Evolutionary conservation across 2,888 invertebrate genomes (phyloP).

Genomic region (Ochropleura leucogaster): DNA sequence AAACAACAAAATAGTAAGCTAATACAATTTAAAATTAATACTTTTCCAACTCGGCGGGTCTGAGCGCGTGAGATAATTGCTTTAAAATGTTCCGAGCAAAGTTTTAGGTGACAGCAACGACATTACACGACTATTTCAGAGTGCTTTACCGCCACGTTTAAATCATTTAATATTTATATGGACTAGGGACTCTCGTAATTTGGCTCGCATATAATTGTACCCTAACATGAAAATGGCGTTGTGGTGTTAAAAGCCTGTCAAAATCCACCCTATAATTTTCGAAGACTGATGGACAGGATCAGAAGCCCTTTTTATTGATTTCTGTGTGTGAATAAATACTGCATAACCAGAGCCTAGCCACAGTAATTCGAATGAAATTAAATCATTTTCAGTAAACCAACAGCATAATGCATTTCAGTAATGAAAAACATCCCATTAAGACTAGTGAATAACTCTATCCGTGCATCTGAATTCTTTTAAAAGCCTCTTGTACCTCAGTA

Average conservation of each 20-base stretch:
- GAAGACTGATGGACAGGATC: neutral
- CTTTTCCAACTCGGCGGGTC: constrained; percentile 29
- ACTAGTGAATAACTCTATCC: constrained; percentile 28
- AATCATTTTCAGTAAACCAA: neutral
- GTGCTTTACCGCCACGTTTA: constrained; percentile 50
- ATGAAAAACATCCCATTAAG: constrained; percentile 31
- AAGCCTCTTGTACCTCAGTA: constrained; percentile 45
- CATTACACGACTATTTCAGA: constrained; percentile 38
- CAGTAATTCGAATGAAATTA: neutral
- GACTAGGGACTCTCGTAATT: constrained; percentile 35
- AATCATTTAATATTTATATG: constrained; percentile 54
- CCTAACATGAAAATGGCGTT: constrained; percentile 19
- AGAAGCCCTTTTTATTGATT: neutral
- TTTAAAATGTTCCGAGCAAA: constrained; percentile 55
- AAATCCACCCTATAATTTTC: constrained; percentile 11
- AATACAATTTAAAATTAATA: constrained; percentile 44
- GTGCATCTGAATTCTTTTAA: constrained; percentile 54
- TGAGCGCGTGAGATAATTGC: constrained; percentile 54
- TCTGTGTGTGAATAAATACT: neutral
- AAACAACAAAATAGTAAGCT: constrained; percentile 30
- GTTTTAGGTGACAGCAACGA: constrained; percentile 49
- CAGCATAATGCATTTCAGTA: constrained; percentile 3
- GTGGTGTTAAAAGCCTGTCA: constrained; percentile 25
- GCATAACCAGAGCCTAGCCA: neutral
- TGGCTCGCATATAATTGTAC: constrained; percentile 17